Evolutionary conservation across 2,797 vertebrate species (phyloP).

Genomic region (Falco cherrug): DNA sequence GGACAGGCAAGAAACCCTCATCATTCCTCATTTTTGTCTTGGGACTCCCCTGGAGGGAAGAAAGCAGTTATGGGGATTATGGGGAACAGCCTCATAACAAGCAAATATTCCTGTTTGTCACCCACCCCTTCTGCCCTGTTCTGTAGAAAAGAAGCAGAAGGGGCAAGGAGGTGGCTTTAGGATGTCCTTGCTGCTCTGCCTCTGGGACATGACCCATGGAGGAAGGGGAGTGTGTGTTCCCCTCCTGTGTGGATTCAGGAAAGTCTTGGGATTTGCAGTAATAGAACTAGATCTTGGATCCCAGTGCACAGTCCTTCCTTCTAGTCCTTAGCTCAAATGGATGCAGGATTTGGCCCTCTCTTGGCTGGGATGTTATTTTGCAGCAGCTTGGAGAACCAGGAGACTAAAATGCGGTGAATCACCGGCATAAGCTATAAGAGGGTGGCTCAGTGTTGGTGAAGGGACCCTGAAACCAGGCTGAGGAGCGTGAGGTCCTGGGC

Average conservation of each 20-base stretch:
- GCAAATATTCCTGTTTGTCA: not conserved
- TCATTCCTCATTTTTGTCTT: not conserved
- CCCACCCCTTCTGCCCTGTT: not conserved
- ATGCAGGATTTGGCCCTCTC: not conserved
- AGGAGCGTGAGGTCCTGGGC: not conserved
- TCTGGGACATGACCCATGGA: not conserved
- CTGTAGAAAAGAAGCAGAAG: not conserved
- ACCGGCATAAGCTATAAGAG: not conserved
- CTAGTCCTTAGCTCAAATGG: not conserved
- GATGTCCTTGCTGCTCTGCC: not conserved
- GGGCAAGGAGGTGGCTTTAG: not conserved
- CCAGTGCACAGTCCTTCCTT: not conserved
- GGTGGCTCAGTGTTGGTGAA: rapidly evolving
- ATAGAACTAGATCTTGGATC: not conserved
- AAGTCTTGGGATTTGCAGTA: not conserved
- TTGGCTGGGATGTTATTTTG: not conserved
- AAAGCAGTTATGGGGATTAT: not conserved
- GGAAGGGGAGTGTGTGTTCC: not conserved
- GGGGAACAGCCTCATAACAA: not conserved
- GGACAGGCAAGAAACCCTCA: not conserved
- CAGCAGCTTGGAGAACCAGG: not conserved
- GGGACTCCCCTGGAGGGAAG: not conserved
- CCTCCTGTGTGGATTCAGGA: not conserved
- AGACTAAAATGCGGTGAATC: not conserved
- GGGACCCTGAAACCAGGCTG: not conserved